Percentiles rank a stretch among this genome's conserved stretches.
Evolutionary conservation across 2,797 vertebrate species (phyloP).

Genomic region (Anabas testudineus): DNA sequence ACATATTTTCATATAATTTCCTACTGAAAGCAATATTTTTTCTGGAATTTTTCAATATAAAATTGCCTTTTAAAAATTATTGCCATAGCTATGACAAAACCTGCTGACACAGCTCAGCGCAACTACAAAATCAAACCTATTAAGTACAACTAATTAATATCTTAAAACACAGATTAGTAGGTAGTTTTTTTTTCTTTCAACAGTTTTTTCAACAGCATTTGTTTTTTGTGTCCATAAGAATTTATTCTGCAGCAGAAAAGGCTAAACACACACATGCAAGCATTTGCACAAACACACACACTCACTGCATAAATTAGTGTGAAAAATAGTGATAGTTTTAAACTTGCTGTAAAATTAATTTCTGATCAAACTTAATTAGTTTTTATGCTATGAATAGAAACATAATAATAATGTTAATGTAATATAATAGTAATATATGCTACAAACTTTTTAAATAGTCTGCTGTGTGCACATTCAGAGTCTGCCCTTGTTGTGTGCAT

Average conservation of each 20-base stretch:
- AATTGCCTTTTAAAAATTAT: not conserved
- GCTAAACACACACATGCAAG: too few relatives aligned
- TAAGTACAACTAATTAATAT: not conserved
- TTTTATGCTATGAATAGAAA: too few relatives aligned
- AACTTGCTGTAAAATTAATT: too few relatives aligned
- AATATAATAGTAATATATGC: not conserved
- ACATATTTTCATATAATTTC: constrained; percentile 4
- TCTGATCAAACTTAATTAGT: too few relatives aligned
- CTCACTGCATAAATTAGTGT: too few relatives aligned
- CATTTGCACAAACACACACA: too few relatives aligned
- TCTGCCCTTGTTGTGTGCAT: not conserved
- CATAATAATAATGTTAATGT: not conserved
- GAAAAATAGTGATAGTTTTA: too few relatives aligned
- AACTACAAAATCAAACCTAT: not conserved
- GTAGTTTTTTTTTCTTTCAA: too few relatives aligned
- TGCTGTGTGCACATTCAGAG: not conserved
- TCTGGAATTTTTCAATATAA: constrained; percentile 2
- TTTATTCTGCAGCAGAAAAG: too few relatives aligned
- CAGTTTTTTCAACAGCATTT: too few relatives aligned
- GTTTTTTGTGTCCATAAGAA: too few relatives aligned
- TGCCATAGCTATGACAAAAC: too few relatives aligned
- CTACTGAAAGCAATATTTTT: not conserved
- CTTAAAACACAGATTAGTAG: not conserved
- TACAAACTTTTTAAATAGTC: not conserved
- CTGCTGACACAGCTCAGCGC: not conserved